Percentiles rank a stretch among this genome's conserved stretches.
Evolutionary conservation across 2,888 invertebrate species (phyloP).

Genomic region (Cerastis leucographa): DNA sequence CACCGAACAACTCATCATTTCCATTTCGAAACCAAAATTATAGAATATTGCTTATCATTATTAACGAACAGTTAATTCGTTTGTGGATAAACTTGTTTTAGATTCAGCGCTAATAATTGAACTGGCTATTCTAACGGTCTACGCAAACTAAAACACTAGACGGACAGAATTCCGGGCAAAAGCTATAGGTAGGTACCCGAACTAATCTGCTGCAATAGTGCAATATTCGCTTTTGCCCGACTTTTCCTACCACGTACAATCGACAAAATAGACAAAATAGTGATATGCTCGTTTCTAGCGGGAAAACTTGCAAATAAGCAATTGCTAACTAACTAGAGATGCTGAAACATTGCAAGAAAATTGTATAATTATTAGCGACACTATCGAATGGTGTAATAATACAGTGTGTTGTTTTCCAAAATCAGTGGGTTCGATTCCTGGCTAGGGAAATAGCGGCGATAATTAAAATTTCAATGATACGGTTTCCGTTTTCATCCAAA

Average conservation of each 20-base stretch:
- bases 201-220: conserved; percentile 60
- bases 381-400: too few relatives aligned
- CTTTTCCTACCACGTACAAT: conserved; percentile 56
- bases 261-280: background rate
- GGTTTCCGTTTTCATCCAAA: too few relatives aligned
- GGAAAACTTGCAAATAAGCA: background rate
- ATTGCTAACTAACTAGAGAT: background rate
- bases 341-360: background rate
- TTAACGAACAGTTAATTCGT: conserved; percentile 2
- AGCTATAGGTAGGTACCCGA: conserved; percentile 58
- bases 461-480: too few relatives aligned
- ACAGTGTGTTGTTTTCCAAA: too few relatives aligned
- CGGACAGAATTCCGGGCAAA: conserved; percentile 44
- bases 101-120: conserved; percentile 40
- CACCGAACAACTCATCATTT: conserved; percentile 14
- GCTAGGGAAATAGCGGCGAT: too few relatives aligned
- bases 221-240: conserved; percentile 47
- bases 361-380: too few relatives aligned
- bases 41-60: background rate
- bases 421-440: too few relatives aligned
- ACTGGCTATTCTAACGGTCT: conserved; percentile 24
- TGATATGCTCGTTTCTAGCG: background rate
- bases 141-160: conserved; percentile 45
- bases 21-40: conserved; percentile 2
- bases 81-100: conserved; percentile 18